A percentile compares a stretch with the other conserved stretches of the same genome.
These are phyloP conservation scores for Trididemnum miniatum DNA, from an alignment of 23 tunicate genomes.

Conservation along the genomic window DNA sequence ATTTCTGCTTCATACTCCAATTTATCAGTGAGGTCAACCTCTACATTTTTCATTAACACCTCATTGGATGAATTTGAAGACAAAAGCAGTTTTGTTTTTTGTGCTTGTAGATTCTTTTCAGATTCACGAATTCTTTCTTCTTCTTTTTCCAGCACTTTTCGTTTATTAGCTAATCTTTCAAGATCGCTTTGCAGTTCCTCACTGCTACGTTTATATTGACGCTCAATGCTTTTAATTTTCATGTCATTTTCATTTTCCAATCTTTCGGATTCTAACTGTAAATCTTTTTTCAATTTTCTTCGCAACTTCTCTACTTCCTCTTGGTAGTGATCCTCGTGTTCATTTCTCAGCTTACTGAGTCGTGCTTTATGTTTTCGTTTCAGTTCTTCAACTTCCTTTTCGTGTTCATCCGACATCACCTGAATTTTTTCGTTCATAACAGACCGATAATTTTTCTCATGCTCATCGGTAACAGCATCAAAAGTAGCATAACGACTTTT, in stretches of 20 bases:
- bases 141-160: slow-evolving; percentile 40
- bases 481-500: not conserved
- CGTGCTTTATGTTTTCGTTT: slow-evolving; percentile 38
- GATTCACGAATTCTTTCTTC: slow-evolving; percentile 33
- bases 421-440: slow-evolving; percentile 51
- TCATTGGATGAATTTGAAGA: not conserved
- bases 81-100: not conserved
- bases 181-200: slow-evolving; percentile 59
- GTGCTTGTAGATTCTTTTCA: slow-evolving; percentile 4
- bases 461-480: slow-evolving; percentile 29
- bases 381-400: slow-evolving; percentile 46
- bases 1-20: slow-evolving; percentile 31
- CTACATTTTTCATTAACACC: not conserved
- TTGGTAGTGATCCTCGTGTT: slow-evolving; percentile 40
- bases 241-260: slow-evolving; percentile 44
- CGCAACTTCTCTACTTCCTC: slow-evolving; percentile 45
- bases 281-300: slow-evolving; percentile 49
- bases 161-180: slow-evolving; percentile 51
- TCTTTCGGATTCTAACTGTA: slow-evolving; percentile 47
- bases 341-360: slow-evolving; percentile 37
- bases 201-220: slow-evolving; percentile 44
- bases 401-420: slow-evolving; percentile 48
- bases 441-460: slow-evolving; percentile 20
- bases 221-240: slow-evolving; percentile 25
- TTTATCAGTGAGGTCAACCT: not conserved